Percentiles rank a stretch among this genome's conserved stretches.
These are phyloP conservation scores for Pholis gunnellus DNA, from an alignment of 2,113 vertebrate genomes.

Conservation along the genomic window DNA sequence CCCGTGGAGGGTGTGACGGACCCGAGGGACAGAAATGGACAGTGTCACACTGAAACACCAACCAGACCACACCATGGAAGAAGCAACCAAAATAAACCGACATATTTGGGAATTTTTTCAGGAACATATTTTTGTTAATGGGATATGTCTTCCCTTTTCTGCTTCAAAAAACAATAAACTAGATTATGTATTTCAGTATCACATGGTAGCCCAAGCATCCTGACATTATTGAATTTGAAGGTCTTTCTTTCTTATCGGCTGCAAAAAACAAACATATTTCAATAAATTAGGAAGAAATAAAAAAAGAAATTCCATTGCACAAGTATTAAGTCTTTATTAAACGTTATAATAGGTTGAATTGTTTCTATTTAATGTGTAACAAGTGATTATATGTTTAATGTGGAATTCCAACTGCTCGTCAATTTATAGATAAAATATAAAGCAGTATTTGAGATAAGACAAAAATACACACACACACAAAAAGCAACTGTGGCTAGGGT, in stretches of 20 bases:
- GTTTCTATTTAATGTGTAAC: neutral
- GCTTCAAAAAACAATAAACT: conserved; percentile 21
- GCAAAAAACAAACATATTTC: neutral
- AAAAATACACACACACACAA: neutral
- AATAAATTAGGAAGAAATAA: neutral
- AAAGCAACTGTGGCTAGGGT: neutral
- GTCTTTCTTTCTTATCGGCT: neutral
- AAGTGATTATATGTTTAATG: neutral
- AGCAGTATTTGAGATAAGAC: neutral
- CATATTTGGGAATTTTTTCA: neutral
- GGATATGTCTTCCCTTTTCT: neutral
- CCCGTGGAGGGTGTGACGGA: conserved; percentile 84
- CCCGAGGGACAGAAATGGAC: neutral
- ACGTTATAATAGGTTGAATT: neutral
- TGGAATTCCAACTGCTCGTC: neutral
- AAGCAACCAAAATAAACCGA: conserved; percentile 1
- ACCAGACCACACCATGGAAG: conserved; percentile 4
- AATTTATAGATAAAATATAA: neutral
- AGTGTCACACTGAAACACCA: neutral
- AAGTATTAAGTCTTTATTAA: no score
- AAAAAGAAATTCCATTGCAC: neutral
- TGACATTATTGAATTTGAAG: neutral
- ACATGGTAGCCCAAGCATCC: neutral
- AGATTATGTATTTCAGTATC: conserved; percentile 2
- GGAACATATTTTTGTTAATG: neutral